These are phyloP conservation scores for Hippopotamyrus pictus DNA, from an alignment of 2,797 vertebrate genomes.

Conservation along the genomic window DNA sequence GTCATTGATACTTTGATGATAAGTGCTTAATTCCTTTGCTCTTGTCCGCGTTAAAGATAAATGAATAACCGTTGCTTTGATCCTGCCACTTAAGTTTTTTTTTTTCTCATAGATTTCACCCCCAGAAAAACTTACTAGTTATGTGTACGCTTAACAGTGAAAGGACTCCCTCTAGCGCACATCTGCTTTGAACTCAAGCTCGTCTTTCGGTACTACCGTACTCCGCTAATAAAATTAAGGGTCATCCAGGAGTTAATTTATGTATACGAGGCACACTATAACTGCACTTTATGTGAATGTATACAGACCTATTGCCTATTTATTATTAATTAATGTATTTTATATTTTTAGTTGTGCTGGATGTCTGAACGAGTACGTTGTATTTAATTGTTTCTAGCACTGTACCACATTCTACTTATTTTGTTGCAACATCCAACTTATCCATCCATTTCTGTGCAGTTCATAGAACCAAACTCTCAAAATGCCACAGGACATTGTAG, in stretches of 20 bases:
- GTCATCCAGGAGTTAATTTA: background rate
- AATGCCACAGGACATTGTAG: background rate
- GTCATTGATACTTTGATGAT: slow-evolving; percentile 25
- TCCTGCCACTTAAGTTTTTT: background rate
- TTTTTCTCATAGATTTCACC: background rate
- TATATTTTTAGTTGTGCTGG: background rate
- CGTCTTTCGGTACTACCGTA: background rate
- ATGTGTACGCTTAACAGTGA: background rate
- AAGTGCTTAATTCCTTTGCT: slow-evolving; percentile 19
- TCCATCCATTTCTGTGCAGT: background rate
- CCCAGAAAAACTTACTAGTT: background rate
- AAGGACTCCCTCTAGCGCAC: slow-evolving; percentile 55
- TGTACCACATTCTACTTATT: background rate
- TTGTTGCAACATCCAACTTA: background rate
- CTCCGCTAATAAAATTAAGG: background rate
- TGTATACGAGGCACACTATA: background rate
- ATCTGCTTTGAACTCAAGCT: slow-evolving; percentile 21
- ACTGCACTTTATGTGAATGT: background rate
- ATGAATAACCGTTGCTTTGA: slow-evolving; percentile 21
- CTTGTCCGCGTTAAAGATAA: background rate
- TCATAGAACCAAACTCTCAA: background rate
- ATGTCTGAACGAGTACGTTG: background rate
- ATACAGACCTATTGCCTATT: background rate
- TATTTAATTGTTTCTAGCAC: background rate
- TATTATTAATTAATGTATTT: background rate